These are phyloP conservation scores for Camptogramma bilineatum DNA, from an alignment of 2,888 invertebrate genomes.

Conservation along the genomic window DNA sequence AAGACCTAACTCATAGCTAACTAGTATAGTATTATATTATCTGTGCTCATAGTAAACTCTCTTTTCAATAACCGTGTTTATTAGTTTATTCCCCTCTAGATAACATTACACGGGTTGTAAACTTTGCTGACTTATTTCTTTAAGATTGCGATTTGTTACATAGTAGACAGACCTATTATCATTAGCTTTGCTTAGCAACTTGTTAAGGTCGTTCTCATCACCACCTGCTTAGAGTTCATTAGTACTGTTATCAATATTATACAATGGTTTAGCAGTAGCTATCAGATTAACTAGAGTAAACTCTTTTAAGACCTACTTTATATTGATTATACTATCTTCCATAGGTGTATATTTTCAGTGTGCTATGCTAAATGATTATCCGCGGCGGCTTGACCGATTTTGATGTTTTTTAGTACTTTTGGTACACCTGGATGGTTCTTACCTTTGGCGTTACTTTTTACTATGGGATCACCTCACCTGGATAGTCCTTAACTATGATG, in stretches of 20 bases:
- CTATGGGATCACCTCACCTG: no score
- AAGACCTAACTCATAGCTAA: background rate
- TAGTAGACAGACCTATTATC: constrained; percentile 4
- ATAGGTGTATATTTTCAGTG: no score
- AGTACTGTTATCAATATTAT: constrained; percentile 18
- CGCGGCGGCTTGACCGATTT: background rate
- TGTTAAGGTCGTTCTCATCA: constrained; percentile 25
- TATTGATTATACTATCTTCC: no score
- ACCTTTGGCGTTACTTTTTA: no score
- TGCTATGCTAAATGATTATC: no score
- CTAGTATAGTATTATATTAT: background rate
- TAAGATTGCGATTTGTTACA: constrained; percentile 8
- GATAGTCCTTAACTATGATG: no score
- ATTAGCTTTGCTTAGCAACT: constrained; percentile 8
- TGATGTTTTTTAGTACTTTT: background rate
- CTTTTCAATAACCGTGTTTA: no score
- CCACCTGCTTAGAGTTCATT: constrained; percentile 20
- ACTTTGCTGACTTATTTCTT: constrained; percentile 3
- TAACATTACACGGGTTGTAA: constrained; percentile 16
- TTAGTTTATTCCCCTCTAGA: constrained; percentile 25
- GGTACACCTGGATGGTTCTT: no score
- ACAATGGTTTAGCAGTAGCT: constrained; percentile 6
- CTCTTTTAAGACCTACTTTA: no score
- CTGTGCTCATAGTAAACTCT: no score
- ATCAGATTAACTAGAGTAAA: constrained; percentile 10